phyloP scores from a whole-genome alignment of 2,113 vertebrate species.

The Pseudorectes ferrugineus region DNA sequence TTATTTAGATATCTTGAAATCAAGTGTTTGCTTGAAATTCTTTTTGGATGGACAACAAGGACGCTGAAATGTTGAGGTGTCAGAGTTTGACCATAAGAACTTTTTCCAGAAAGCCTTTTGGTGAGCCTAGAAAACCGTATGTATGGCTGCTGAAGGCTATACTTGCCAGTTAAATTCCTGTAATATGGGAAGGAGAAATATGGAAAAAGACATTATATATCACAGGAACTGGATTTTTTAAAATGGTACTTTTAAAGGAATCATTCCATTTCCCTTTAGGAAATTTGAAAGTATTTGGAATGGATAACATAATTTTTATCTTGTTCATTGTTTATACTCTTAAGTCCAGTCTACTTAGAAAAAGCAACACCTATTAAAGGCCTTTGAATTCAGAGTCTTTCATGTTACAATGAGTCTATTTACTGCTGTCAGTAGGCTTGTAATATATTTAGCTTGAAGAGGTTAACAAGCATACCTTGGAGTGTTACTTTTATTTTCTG shows the following conservation, averaged over 20 bases:
- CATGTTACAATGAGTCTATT: conserved; percentile 49
- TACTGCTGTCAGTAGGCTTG: conserved; percentile 30
- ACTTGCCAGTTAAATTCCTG: neutral
- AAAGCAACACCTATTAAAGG: conserved; percentile 7
- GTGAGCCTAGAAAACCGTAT: neutral
- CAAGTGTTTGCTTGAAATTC: neutral
- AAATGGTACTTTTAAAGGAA: neutral
- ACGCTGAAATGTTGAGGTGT: neutral
- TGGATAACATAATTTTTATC: neutral
- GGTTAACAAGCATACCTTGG: conserved; percentile 61
- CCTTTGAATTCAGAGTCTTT: conserved; percentile 51
- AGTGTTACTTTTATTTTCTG: conserved; percentile 68
- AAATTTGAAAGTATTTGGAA: neutral
- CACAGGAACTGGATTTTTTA: neutral
- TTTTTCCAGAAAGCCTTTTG: neutral
- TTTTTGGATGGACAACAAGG: neutral
- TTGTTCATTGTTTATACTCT: conserved; percentile 9
- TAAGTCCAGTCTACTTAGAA: neutral
- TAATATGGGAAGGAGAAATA: neutral
- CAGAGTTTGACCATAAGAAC: neutral
- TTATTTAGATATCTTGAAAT: neutral
- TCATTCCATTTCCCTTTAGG: neutral
- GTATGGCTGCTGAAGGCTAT: neutral
- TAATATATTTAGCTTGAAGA: conserved; percentile 30
- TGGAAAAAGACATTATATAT: neutral